Evolutionary conservation across 2,113 vertebrate genomes (phyloP).

Genomic region (Nesoenas mayeri): DNA sequence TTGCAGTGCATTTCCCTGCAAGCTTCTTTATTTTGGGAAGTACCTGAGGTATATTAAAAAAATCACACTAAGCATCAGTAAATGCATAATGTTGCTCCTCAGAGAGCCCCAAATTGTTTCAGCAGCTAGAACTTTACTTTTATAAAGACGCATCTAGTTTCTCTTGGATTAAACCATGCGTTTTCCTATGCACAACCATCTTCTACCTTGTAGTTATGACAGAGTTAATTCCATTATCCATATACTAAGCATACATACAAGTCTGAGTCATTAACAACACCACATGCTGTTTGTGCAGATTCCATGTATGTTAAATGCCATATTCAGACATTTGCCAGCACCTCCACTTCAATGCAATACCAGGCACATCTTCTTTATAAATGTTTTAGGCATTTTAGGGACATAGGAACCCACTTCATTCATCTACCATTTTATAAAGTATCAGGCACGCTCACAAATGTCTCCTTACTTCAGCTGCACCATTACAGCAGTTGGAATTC

Average conservation of each 20-base stretch:
- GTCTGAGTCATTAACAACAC: not conserved
- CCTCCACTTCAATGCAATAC: not conserved
- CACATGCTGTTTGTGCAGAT: not conserved
- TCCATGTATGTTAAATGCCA: not conserved
- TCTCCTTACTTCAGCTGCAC: not conserved
- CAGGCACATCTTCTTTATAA: not conserved
- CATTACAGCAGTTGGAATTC: not conserved
- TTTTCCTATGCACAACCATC: not conserved
- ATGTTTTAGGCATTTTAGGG: not conserved
- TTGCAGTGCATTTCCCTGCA: not conserved
- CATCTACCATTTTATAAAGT: not conserved
- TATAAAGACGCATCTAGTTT: not conserved
- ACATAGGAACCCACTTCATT: not conserved
- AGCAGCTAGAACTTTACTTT: not conserved
- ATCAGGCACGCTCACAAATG: not conserved
- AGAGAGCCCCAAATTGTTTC: not conserved
- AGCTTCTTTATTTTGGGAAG: not conserved
- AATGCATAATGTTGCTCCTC: not conserved
- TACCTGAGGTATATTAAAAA: not conserved
- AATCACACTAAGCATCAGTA: not conserved
- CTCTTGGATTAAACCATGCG: not conserved
- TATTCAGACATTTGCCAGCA: not conserved
- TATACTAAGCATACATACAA: not conserved
- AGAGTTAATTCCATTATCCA: not conserved
- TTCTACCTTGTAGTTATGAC: not conserved